Evolutionary conservation across 2,888 invertebrate genomes (phyloP), one percentile per base, ranked within the genome.

Genomic region (Chorisops tibialis): DNA sequence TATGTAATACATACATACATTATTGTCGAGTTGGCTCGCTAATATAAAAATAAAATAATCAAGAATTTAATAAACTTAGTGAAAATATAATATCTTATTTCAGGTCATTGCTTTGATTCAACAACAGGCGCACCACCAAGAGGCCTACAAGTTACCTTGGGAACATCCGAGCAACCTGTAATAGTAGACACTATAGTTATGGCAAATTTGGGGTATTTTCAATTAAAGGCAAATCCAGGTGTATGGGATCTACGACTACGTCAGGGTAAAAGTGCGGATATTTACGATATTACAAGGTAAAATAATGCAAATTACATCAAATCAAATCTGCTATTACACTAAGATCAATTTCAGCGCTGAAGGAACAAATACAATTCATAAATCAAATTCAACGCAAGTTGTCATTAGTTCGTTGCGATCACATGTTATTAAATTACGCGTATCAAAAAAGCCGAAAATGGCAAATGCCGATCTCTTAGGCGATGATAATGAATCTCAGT

Each of bases 181-280:
- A 83, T 87, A 68, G 90, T 93, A 69, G 99, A 99, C 78, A 99
- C 99, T 16, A 98, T 98, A 69, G 98, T 99, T n/a, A 99, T 99
- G 99, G 98, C 98, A 5, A 99, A 99, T 80, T 82, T 99, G 69
- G 99, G 99, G 12, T 99, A 99, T 79, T 98, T 99, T 82, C 95
- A 96, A 80, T 81, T 99, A 30, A 98, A 98, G 80, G 98, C 98
- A 0, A 95, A 93, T 76, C 98, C 99, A 1, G 99, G 99, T 1
- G 92, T 94, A 9, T 99, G 98, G 98, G 80, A 89, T 19, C 78
- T 99, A 64, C 83, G 88, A 4, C 82, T 99, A 4, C 82, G 99
- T 30, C 93, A 96, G 49, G 99, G 99, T 5, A 85, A 96, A 67
- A 98, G 97, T 2, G 85, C 87, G 2, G 97, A 99, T 63, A 93